Conservation (phyloP, 2,797 vertebrate genomes). For the Melanotaenia maccullochi region DNA sequence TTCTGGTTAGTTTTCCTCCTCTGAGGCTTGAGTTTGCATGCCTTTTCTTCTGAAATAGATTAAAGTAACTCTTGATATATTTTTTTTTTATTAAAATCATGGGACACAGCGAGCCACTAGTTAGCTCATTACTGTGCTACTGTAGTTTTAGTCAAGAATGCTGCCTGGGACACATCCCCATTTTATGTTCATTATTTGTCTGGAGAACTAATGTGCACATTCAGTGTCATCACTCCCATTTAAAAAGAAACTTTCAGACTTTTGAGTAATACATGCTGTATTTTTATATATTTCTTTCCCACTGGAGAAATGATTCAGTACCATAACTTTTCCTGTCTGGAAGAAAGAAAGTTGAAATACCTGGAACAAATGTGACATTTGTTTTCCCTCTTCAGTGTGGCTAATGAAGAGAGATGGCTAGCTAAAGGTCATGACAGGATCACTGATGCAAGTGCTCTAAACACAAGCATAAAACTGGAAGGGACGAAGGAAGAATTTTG, state of each 20-base stretch:
- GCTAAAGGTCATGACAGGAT: slow-evolving; percentile 24
- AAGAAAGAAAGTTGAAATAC: slow-evolving; percentile 4
- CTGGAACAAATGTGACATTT: slow-evolving; percentile 20
- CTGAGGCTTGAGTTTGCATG: not conserved
- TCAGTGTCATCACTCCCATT: not conserved
- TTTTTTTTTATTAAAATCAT: slow-evolving; percentile 13
- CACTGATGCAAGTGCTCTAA: slow-evolving; percentile 22
- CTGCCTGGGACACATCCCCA: not conserved
- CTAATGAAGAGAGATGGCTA: slow-evolving; percentile 25
- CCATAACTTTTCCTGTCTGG: not conserved
- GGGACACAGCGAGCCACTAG: slow-evolving; percentile 3
- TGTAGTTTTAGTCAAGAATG: slow-evolving; percentile 22
- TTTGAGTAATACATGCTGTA: not conserved
- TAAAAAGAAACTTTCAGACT: not conserved
- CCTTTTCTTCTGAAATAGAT: slow-evolving; percentile 4
- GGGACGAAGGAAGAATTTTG: slow-evolving; percentile 9
- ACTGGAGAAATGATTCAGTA: slow-evolving; percentile 3
- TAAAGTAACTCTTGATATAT: slow-evolving; percentile 5
- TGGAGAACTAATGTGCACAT: not conserved
- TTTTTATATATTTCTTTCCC: not conserved
- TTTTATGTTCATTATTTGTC: slow-evolving; percentile 9
- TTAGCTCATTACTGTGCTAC: slow-evolving; percentile 29
- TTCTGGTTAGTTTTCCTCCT: slow-evolving; percentile 3
- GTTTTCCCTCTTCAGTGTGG: slow-evolving; percentile 12
- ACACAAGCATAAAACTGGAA: slow-evolving; percentile 15